Evolutionary conservation across 2,888 invertebrate genomes (phyloP).

Genomic region (Brenthis hecate): DNA sequence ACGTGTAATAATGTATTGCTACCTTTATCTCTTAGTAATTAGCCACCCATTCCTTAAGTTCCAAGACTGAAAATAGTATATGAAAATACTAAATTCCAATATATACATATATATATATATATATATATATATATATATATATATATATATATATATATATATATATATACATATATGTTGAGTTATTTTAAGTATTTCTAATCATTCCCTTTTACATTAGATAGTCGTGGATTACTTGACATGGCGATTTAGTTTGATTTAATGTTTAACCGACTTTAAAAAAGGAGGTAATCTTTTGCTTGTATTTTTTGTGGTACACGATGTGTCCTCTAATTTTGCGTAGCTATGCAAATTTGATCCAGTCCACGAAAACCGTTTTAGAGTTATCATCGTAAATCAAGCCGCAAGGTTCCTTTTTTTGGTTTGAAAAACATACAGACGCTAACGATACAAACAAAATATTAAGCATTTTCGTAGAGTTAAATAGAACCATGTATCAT

Average conservation of each 20-base stretch:
- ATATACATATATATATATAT: not conserved
- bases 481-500: no score
- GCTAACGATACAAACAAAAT: no score
- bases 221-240: not conserved
- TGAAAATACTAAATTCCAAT: slow-evolving; percentile 18
- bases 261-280: not conserved
- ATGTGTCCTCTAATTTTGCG: no score
- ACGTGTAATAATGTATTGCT: slow-evolving; percentile 14
- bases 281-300: no score
- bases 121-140: not conserved
- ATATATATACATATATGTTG: not conserved
- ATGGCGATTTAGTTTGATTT: not conserved
- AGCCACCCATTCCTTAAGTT: slow-evolving; percentile 43
- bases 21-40: slow-evolving; percentile 34
- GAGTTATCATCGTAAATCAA: no score
- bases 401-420: no score
- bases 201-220: slow-evolving; percentile 2
- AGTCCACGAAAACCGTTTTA: no score
- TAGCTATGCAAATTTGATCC: no score
- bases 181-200: not conserved
- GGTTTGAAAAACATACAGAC: no score
- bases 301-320: no score
- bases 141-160: not conserved
- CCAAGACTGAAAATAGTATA: slow-evolving; percentile 43
- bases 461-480: no score